Evolutionary conservation across 2,113 vertebrate species (phyloP).

Genomic region (Pedionomus torquatus): DNA sequence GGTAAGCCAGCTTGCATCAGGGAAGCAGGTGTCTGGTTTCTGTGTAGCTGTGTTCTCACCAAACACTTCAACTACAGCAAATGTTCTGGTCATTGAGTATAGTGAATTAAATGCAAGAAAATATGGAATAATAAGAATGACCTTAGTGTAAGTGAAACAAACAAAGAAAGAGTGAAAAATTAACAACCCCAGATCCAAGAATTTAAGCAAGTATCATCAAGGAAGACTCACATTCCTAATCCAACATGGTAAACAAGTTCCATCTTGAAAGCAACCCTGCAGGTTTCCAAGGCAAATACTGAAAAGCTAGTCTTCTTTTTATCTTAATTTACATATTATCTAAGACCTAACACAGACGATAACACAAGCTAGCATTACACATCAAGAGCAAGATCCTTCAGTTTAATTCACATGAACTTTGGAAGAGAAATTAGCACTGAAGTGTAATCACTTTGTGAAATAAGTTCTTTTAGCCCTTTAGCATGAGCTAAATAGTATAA

Average conservation of each 20-base stretch:
- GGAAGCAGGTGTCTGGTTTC: background rate
- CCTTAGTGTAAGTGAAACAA: background rate
- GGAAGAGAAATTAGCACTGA: background rate
- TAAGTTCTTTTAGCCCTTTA: background rate
- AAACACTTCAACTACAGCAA: background rate
- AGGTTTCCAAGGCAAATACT: background rate
- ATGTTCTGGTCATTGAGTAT: background rate
- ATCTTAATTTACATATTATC: background rate
- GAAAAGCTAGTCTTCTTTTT: background rate
- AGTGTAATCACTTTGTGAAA: background rate
- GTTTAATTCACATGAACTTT: background rate
- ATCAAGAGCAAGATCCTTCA: background rate
- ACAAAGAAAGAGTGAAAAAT: background rate
- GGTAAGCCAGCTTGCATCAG: background rate
- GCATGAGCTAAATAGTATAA: background rate
- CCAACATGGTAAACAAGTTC: background rate
- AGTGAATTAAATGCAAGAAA: background rate
- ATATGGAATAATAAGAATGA: background rate
- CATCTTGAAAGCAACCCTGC: background rate
- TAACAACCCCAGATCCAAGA: background rate
- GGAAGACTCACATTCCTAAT: background rate
- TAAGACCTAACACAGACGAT: background rate
- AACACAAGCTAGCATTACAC: background rate
- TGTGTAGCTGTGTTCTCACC: background rate
- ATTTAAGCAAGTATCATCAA: background rate